Base-by-base conservation (phyloP, 1,140 invertebrate species). In the Zeugodacus cucurbitae region DNA sequence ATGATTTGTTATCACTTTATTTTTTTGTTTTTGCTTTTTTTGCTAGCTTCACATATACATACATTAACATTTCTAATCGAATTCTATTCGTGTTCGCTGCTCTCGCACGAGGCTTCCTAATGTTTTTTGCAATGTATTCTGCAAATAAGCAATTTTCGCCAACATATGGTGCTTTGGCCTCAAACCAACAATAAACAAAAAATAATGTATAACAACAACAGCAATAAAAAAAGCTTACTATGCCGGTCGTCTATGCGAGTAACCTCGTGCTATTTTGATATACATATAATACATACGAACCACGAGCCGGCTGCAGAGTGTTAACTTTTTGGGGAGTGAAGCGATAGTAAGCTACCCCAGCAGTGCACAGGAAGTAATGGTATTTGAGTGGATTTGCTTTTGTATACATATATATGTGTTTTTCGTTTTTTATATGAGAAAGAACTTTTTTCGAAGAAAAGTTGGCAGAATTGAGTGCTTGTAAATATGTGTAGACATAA, bases 141-240 rank as follows among this genome's bases (percentile, higher is more conserved):
- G 74, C 74, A 48, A 48, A 44, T 54, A 54, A 54, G n/a, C 7
- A 29, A 82, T 82, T 82, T 82, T 82, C 17, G 74, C 41, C 34
- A 82, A 82, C 74, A 82, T 82, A 82, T 82, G 74, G 74, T 48
- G 41, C n/a, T 29, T 48, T 82, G 34, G 41, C 41, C n/a, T n/a
- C 10, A 48, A 22, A 82, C 10, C 74, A 54, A 48, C 44, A 54
- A 44, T 26, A 70, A 29, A 32, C 32, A 17, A 70, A 17, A 70
- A 34, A 29, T 17, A 70, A 32, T 10, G 26, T 26, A 17, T 5
- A 64, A 41, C 7, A 57, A 57, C 22, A 74, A 74, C 2, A 37
- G 48, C 7, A 82, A 54, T 8, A 48, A 48, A 44, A 44, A 10
- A 41, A n/a, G 1, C 26, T n/a, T 26, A 11, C 74, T 82, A 17